Evolutionary conservation across 2,113 vertebrate genomes (phyloP).

Genomic region (Lampris incognitus): DNA sequence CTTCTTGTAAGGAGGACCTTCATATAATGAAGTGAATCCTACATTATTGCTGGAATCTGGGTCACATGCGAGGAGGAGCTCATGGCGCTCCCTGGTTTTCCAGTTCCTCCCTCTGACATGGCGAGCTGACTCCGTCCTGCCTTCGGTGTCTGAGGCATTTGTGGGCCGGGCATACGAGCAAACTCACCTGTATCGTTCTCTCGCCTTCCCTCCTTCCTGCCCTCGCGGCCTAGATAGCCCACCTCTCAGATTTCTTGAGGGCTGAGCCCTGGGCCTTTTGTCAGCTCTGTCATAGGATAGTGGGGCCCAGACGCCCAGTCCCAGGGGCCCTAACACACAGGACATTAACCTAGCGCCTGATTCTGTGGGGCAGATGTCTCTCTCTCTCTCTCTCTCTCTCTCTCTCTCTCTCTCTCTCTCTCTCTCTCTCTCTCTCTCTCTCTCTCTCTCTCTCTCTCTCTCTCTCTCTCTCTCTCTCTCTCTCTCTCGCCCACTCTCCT

Average conservation of each 20-base stretch:
- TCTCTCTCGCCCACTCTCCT: conserved; percentile 31
- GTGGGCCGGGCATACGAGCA: conserved; percentile 46
- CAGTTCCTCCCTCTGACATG: background rate
- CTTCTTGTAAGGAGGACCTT: too few relatives aligned
- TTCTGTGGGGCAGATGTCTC: conserved; percentile 64
- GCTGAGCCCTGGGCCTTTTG: conserved; percentile 77
- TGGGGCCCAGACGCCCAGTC: conserved; percentile 78
- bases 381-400: conserved; percentile 40
- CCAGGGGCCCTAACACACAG: conserved; percentile 76
- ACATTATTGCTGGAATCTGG: too few relatives aligned
- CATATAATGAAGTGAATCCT: too few relatives aligned
- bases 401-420: background rate
- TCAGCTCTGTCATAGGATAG: conserved; percentile 81
- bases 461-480: conserved; percentile 43
- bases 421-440: conserved; percentile 29
- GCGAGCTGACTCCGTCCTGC: background rate
- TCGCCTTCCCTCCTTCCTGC: conserved; percentile 52
- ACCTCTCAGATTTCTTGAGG: conserved; percentile 79
- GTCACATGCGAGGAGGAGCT: too few relatives aligned
- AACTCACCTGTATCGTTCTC: conserved; percentile 62
- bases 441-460: conserved; percentile 1
- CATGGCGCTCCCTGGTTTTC: too few relatives aligned
- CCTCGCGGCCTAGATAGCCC: conserved; percentile 74
- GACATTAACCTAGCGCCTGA: conserved; percentile 54
- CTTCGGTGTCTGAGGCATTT: conserved; percentile 7